Evolutionary conservation across 2,888 invertebrate species (phyloP), one percentile per base, ranked within the genome.

Genomic region (Keiferia lycopersicella): DNA sequence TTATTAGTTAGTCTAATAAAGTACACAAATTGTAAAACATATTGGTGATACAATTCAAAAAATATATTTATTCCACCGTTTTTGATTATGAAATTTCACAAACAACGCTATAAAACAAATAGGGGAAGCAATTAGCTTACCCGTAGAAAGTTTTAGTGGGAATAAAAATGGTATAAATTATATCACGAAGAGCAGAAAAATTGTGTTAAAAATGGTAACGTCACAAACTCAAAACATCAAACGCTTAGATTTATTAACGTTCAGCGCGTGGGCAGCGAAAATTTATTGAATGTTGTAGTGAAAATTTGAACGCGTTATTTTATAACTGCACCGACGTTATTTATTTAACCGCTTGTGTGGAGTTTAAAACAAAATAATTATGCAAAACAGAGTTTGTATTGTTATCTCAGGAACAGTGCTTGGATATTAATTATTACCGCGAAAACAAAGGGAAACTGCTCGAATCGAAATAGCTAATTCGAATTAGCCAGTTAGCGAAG

Each of bases 401-500:
- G 45, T 45, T 45, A 45, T 45, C n/a, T 45, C n/a, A 50, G 50
- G 11, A 20, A 11, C 50, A 50, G 18, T 50, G 20, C 20, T 48
- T 18, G 48, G 18, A 12, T 50, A 20, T 22, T 26, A 53, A 53
- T 14, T 53, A 53, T 53, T 20, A 14, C 51, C 51, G 0, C 14
- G 4, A 26, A 3, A 62, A 62, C 53, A 62, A 48, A 63, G 18
- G 26, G 34, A 45, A 58, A 57, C 56, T 48, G 39, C 53, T 56
- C n/a, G 16, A 63, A 30, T 58, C 14, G 34, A 41, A 64, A 39
- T 56, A 45, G 60, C 34, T 62, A 67, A 73, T 67, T 70, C 64
- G 71, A 76, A 75, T 71, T 71, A 81, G 74, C 73, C 70, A 71
- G 74, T 77, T 74, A 75, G 68, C 69, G 69, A 71, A 70, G 71